Evolutionary conservation across 2,888 invertebrate genomes (phyloP).

Genomic region (Tipula unca): DNA sequence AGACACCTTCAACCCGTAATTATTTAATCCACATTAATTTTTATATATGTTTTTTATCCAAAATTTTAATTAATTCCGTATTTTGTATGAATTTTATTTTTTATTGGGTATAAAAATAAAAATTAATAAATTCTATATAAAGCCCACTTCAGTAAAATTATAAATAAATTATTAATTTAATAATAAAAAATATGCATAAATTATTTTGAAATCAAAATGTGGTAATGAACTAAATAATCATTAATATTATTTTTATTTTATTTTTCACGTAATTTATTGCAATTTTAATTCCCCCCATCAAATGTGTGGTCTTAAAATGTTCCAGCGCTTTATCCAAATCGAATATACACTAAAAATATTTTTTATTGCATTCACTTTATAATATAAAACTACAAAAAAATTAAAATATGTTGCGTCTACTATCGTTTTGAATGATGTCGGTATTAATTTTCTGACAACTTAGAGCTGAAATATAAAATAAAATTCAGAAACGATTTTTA

Average conservation of each 20-base stretch:
- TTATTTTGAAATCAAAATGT: neutral
- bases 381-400: neutral
- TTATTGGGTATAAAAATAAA: neutral
- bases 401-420: neutral
- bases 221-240: neutral
- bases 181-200: neutral
- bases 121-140: neutral
- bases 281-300: neutral
- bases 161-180: neutral
- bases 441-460: neutral
- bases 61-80: neutral
- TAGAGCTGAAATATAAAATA: neutral
- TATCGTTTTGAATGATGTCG: neutral
- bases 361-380: neutral
- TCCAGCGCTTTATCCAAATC: neutral
- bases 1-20: neutral
- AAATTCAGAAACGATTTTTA: neutral
- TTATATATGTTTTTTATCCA: neutral
- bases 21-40: neutral
- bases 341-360: neutral
- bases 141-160: neutral
- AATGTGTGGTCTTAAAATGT: neutral
- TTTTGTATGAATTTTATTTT: neutral
- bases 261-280: neutral
- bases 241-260: neutral